phyloP scores from a whole-genome alignment of 2,797 vertebrate genomes.

The Sebastes oblongus region DNA sequence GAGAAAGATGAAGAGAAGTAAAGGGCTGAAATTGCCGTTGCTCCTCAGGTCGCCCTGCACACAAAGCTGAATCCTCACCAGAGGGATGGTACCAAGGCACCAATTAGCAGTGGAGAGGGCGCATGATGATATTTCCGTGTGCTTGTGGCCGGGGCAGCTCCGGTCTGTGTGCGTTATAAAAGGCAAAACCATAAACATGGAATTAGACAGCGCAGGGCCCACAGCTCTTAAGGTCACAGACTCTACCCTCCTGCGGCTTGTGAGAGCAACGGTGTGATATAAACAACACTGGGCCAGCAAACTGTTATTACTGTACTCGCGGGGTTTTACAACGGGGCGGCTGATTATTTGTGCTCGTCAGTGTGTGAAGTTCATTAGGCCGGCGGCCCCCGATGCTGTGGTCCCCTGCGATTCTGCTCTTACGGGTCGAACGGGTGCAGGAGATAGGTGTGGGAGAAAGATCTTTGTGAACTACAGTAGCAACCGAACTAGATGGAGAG shows the following conservation, averaged over 20 bases:
- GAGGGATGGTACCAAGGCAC: conserved; percentile 79
- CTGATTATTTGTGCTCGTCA: conserved; percentile 57
- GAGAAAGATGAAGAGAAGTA: conserved; percentile 9
- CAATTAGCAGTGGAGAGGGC: conserved; percentile 81
- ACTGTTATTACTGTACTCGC: conserved; percentile 47
- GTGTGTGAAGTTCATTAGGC: conserved; percentile 60
- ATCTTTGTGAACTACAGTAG: conserved; percentile 43
- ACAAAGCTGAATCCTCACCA: conserved; percentile 55
- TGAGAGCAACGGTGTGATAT: conserved; percentile 66
- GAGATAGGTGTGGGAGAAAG: conserved; percentile 66
- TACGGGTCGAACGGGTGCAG: conserved; percentile 40
- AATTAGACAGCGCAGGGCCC: conserved; percentile 79
- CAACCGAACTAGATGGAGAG: conserved; percentile 41
- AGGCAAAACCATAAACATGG: conserved; percentile 83
- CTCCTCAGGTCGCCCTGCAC: conserved; percentile 52
- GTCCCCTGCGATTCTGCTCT: conserved; percentile 26
- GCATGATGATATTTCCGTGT: conserved; percentile 83
- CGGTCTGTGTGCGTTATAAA: conserved; percentile 80
- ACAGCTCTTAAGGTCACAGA: conserved; percentile 74
- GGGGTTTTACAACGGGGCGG: conserved; percentile 16
- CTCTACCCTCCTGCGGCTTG: conserved; percentile 67
- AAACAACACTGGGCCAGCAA: conserved; percentile 65
- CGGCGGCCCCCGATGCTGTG: conserved; percentile 18
- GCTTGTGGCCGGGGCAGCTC: conserved; percentile 76
- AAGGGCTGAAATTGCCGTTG: conserved; percentile 48